Evolutionary conservation across 2,888 invertebrate genomes (phyloP).

Genomic region (Meliscaeva auricollis): DNA sequence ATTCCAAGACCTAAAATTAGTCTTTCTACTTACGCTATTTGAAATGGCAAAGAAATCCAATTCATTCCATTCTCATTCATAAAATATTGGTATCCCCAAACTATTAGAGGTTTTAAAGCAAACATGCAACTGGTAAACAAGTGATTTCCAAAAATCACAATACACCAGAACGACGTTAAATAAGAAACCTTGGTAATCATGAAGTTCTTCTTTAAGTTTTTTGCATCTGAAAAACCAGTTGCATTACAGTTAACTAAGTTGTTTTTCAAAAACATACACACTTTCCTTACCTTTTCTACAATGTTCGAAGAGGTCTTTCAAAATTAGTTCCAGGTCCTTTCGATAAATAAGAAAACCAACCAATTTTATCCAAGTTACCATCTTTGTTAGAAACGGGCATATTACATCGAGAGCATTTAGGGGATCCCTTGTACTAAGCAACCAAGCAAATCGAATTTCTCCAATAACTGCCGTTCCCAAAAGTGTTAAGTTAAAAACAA

Average conservation of each 20-base stretch:
- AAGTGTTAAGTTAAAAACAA: background rate
- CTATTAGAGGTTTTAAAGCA: background rate
- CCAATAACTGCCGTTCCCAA: background rate
- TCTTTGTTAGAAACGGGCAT: slow-evolving; percentile 22
- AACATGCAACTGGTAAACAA: background rate
- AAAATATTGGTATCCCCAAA: slow-evolving; percentile 6
- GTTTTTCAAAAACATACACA: background rate
- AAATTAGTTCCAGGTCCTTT: background rate
- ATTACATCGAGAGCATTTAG: background rate
- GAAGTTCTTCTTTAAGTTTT: background rate
- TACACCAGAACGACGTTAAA: background rate
- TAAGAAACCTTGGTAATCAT: background rate
- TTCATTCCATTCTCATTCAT: background rate
- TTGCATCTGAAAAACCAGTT: background rate
- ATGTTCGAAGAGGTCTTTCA: background rate
- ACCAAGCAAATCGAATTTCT: slow-evolving; percentile 12
- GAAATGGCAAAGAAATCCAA: background rate
- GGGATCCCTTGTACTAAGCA: background rate
- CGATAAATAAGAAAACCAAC: slow-evolving; percentile 17
- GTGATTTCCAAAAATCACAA: background rate
- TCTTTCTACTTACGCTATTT: slow-evolving; percentile 2
- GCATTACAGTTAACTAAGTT: background rate
- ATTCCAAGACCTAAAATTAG: background rate
- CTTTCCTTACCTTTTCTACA: background rate
- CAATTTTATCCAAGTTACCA: slow-evolving; percentile 34